Percentiles rank a stretch among this genome's conserved stretches.
These are phyloP conservation scores for Furcula furcula DNA, from an alignment of 2,888 invertebrate species.

Conservation along the genomic window DNA sequence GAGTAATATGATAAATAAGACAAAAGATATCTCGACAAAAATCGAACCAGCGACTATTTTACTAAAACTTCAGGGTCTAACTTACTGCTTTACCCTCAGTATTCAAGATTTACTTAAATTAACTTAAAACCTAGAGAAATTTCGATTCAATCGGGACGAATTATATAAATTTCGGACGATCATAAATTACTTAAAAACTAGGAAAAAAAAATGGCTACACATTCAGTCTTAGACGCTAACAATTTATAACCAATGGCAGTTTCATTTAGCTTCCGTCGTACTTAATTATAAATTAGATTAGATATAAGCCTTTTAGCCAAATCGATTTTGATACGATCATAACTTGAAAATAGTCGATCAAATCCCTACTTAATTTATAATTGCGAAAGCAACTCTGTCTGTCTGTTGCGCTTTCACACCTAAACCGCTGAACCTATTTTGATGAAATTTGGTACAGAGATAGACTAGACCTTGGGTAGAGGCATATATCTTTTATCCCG, in stretches of 20 bases:
- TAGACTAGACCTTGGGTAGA: too few species aligned
- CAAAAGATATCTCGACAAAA: too few species aligned
- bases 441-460: too few species aligned
- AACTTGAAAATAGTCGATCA: not conserved
- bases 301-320: constrained; percentile 19
- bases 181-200: constrained; percentile 15
- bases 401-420: too few species aligned
- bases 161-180: constrained; percentile 62
- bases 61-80: too few species aligned
- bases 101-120: constrained; percentile 2
- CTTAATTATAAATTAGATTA: constrained; percentile 14
- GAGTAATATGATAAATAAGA: too few species aligned
- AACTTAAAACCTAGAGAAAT: constrained; percentile 33
- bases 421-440: too few species aligned
- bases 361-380: too few species aligned
- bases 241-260: constrained; percentile 73
- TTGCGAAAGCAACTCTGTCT: too few species aligned
- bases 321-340: constrained; percentile 10
- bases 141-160: constrained; percentile 68
- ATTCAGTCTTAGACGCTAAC: constrained; percentile 56
- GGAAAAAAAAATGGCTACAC: constrained; percentile 45
- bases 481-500: too few species aligned
- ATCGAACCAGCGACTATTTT: too few species aligned
- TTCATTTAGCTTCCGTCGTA: constrained; percentile 65
- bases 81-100: too few species aligned